phyloP scores from a whole-genome alignment of 2,113 vertebrate genomes.

The Redunca redunca region DNA sequence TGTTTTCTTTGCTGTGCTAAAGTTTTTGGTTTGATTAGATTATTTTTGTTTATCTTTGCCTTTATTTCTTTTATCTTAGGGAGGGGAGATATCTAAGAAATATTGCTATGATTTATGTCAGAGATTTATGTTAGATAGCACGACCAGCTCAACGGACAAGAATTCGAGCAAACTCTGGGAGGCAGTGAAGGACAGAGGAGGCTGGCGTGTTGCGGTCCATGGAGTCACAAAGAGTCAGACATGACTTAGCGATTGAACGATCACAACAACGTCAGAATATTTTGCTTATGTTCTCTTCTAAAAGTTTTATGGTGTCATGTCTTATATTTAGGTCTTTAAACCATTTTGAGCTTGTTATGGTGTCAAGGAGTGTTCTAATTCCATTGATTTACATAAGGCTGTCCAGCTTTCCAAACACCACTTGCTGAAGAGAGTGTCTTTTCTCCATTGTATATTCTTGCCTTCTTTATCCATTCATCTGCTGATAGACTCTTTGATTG shows the following conservation, averaged over 20 bases:
- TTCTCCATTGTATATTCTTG: background rate
- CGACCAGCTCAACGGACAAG: background rate
- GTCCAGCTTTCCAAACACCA: background rate
- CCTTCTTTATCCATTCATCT: background rate
- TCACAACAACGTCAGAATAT: background rate
- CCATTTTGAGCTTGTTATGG: background rate
- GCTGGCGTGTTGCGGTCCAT: background rate
- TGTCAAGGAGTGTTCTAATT: background rate
- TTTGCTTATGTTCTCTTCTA: background rate
- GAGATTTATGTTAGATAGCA: background rate
- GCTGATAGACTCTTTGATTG: no score
- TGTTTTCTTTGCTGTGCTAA: background rate
- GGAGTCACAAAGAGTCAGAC: background rate
- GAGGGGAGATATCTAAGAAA: background rate
- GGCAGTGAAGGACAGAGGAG: background rate
- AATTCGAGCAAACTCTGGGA: background rate
- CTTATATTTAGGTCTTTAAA: background rate
- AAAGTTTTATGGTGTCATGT: background rate
- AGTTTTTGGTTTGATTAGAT: background rate
- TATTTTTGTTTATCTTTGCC: background rate
- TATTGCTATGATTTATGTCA: background rate
- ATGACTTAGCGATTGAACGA: background rate
- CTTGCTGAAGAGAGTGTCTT: background rate
- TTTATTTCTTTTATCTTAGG: background rate
- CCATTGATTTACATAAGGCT: background rate